Conservation (phyloP, 2,113 vertebrate genomes). For the Chaenogobius annularis region DNA sequence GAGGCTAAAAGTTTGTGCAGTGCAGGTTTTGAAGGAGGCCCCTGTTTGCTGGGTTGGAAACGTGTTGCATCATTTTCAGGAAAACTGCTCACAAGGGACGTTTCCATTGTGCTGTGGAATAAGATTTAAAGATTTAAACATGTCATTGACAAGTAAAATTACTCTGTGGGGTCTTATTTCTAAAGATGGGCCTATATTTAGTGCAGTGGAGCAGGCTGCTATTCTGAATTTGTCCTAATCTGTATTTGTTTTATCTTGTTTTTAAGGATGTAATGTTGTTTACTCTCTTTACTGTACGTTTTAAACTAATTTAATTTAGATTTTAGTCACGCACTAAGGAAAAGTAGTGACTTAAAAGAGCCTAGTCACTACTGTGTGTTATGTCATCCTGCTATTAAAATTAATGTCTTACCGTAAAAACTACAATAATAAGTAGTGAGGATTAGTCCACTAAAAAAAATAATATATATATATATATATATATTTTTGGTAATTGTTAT, state of each 20-base stretch:
- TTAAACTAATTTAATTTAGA: background rate
- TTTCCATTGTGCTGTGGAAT: slow-evolving; percentile 7
- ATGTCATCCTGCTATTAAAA: background rate
- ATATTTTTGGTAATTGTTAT: too few species aligned
- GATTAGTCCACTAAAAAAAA: background rate
- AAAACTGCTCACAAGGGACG: slow-evolving; percentile 8
- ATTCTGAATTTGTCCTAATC: background rate
- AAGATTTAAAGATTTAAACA: slow-evolving; percentile 7
- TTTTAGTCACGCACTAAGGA: background rate
- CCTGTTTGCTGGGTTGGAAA: slow-evolving; percentile 15
- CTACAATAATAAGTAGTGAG: background rate
- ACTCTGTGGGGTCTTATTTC: background rate
- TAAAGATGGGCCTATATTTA: background rate
- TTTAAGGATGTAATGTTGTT: background rate
- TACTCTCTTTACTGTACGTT: background rate
- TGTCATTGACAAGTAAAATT: background rate
- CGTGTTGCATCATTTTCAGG: slow-evolving; percentile 37
- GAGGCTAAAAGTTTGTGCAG: background rate
- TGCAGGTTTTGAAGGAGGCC: background rate
- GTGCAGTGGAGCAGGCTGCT: background rate
- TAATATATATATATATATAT: too few species aligned
- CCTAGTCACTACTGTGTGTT: background rate
- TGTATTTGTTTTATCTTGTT: background rate
- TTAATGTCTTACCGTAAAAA: background rate
- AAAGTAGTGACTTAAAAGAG: background rate